These are phyloP conservation scores for Athene cunicularia DNA, from an alignment of 2,113 vertebrate genomes.

Conservation along the genomic window DNA sequence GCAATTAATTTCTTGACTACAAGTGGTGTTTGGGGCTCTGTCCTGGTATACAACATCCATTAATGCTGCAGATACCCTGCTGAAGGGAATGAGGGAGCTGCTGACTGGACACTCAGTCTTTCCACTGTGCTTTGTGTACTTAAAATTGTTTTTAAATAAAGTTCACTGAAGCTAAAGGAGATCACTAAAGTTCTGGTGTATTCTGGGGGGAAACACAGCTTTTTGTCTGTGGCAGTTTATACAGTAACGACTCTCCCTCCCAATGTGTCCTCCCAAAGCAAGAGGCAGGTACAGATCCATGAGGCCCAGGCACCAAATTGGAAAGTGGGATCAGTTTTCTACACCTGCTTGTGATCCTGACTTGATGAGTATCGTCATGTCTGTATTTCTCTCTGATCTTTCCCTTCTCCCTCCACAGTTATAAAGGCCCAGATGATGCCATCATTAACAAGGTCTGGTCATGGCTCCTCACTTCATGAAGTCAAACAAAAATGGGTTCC, in stretches of 20 bases:
- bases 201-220: background rate
- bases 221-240: background rate
- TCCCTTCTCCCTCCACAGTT: background rate
- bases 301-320: background rate
- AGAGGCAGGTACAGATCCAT: background rate
- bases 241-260: background rate
- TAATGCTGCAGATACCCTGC: background rate
- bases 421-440: background rate
- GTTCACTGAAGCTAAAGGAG: background rate
- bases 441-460: background rate
- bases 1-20: slow-evolving; percentile 59
- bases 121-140: background rate
- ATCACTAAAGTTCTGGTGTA: background rate
- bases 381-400: background rate
- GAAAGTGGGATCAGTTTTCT: background rate
- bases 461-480: background rate
- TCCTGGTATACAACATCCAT: background rate
- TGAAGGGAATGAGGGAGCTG: background rate
- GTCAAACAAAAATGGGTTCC: background rate
- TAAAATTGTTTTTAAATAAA: background rate
- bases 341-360: background rate
- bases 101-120: background rate
- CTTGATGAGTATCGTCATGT: background rate
- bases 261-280: background rate
- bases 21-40: slow-evolving; percentile 20